These are phyloP conservation scores for Spodoptera picta DNA, from an alignment of 2,888 invertebrate species.

Conservation along the genomic window DNA sequence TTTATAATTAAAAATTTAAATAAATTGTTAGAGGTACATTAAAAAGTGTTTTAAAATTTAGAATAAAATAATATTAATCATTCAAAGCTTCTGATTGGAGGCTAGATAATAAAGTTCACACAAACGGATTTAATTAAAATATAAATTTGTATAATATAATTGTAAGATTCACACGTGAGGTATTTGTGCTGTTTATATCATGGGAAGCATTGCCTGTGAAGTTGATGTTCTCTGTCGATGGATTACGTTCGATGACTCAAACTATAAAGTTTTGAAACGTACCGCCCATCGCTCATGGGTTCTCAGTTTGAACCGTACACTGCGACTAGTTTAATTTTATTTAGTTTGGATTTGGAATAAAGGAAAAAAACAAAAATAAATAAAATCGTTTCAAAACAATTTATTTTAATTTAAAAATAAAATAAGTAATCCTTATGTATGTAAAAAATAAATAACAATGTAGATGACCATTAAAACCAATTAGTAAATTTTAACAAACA, in stretches of 20 bases:
- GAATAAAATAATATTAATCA: constrained; percentile 1
- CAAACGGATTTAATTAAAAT: constrained; percentile 23
- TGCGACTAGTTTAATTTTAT: constrained; percentile 40
- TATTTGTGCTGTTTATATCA: constrained; percentile 49
- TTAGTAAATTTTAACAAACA: constrained; percentile 52
- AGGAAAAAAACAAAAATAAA: constrained; percentile 58
- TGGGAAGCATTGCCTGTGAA: constrained; percentile 57
- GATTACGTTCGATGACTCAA: constrained; percentile 46
- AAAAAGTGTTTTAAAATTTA: constrained; percentile 7
- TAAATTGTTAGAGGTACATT: no score
- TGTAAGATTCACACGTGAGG: constrained; percentile 45
- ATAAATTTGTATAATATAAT: constrained; percentile 8
- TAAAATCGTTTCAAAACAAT: constrained; percentile 57
- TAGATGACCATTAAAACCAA: constrained; percentile 52
- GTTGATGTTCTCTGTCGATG: constrained; percentile 48
- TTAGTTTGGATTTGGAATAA: constrained; percentile 53
- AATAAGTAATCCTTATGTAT: constrained; percentile 51
- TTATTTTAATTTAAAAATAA: constrained; percentile 64
- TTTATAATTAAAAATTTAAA: no score
- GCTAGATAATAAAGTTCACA: constrained; percentile 23
- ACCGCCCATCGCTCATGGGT: constrained; percentile 37
- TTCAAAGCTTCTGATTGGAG: constrained; percentile 17
- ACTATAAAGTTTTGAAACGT: constrained; percentile 38
- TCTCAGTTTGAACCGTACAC: constrained; percentile 36
- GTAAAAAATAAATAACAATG: constrained; percentile 57